Base-by-base conservation (phyloP, 2,797 vertebrate species). In the Rhyacichthys aspro region DNA sequence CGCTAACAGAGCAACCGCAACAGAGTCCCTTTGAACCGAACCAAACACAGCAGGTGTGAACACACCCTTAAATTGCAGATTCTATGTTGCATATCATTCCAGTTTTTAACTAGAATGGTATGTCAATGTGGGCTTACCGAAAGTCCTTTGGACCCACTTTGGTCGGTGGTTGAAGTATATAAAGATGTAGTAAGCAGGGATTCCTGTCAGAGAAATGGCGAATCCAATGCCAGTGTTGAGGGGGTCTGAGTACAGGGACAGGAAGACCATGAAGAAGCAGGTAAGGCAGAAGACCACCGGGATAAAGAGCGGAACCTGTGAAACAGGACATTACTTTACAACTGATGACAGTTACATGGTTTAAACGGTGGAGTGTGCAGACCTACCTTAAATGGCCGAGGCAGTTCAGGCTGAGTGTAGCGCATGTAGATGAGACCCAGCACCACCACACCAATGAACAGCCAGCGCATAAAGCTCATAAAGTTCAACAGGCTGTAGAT, bases 401-500 rank as follows among this genome's bases (percentile, higher is more conserved):
- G 94, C 86, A 98, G 94, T 81, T 96, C 93, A 7, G 96, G 97
- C 50, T 91, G 90, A 43, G 93, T 98, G 77, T 95, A 95, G 82
- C 96, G 89, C 48, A 98, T 90, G 90, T 97, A 98, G 83, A 99
- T 94, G 75, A 98, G 90, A 36, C 97, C 97, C 33, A 95, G 84
- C 45, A 98, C 96, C 18, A 93, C 95, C 42, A 98, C 81, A n/a
- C 96, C 97, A 67, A 99, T 98, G 89, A 97, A 98, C 73, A 98
- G 89, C 96, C 96, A 98, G 57, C 97, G 94, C 85, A 95, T 89
- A 85, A 98, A 98, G 86, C 97, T 98, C 93, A 99, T 95, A 86
- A 99, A 98, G 90, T 96, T 99, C 86, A 99, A 67, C 65, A 99
- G 93, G 72, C 95, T 94, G 91, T 98, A 94, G 90, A 99, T 93